A percentile compares a stretch with the other conserved stretches of the same genome.
Evolutionary conservation across 64 coral and sea anemone genomes (phyloP).

Genomic region (Pocillopora damicornis): DNA sequence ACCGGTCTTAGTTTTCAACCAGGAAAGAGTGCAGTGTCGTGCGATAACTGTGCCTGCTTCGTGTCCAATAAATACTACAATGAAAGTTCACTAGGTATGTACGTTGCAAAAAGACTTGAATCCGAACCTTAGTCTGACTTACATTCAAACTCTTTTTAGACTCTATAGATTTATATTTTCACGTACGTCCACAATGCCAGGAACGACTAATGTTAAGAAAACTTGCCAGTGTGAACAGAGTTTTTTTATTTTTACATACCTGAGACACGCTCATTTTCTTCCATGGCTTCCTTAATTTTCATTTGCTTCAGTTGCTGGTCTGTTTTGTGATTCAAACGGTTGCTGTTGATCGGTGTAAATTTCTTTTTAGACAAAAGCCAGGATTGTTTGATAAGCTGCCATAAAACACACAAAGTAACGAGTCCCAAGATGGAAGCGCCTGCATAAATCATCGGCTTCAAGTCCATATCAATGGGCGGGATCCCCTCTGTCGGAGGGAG

Average conservation of each 20-base stretch:
- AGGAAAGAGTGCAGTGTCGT: too few species aligned
- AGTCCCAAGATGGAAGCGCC: conserved; percentile 28
- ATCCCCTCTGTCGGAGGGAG: neutral
- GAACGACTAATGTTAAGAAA: neutral
- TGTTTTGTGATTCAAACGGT: conserved; percentile 43
- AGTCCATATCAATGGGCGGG: conserved; percentile 33
- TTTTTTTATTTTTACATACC: neutral
- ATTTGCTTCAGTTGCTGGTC: neutral
- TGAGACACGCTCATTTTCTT: conserved; percentile 12
- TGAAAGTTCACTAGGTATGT: too few species aligned
- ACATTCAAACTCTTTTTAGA: too few species aligned
- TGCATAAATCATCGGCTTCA: conserved; percentile 59
- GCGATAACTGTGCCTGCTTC: too few species aligned
- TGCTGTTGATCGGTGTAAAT: conserved; percentile 81
- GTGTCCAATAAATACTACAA: too few species aligned
- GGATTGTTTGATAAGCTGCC: conserved; percentile 60
- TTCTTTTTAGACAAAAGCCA: conserved; percentile 67
- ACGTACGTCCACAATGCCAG: neutral
- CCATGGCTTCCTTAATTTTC: conserved; percentile 34
- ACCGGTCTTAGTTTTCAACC: too few species aligned
- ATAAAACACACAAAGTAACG: conserved; percentile 48
- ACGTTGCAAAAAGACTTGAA: too few species aligned
- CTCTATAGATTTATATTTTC: too few species aligned
- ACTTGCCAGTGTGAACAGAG: neutral
- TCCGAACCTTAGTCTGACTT: too few species aligned